phyloP scores from a whole-genome alignment of 2,797 vertebrate genomes.

The Acestrorhynchus altus region DNA sequence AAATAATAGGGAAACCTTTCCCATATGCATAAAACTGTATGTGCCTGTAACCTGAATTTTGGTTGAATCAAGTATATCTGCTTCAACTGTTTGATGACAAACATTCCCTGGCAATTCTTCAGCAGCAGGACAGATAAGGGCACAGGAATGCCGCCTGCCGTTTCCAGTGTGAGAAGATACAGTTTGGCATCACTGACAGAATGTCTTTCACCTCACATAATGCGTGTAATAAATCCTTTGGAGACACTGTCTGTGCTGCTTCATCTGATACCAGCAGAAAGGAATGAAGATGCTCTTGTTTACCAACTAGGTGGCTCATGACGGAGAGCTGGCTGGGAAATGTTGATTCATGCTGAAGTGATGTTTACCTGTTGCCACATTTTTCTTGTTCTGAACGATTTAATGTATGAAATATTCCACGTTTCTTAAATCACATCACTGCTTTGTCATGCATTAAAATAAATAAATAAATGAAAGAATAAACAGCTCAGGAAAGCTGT shows the following conservation, averaged over 20 bases:
- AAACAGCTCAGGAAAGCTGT: too few relatives aligned
- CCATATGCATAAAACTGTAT: not conserved
- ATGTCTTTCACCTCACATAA: conserved; percentile 82
- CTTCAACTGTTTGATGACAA: conserved; percentile 64
- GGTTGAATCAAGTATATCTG: conserved; percentile 3
- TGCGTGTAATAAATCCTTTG: conserved; percentile 76
- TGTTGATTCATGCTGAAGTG: not conserved
- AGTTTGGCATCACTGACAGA: conserved; percentile 71
- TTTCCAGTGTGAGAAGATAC: conserved; percentile 76
- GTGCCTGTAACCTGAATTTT: not conserved
- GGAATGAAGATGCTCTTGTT: conserved; percentile 61
- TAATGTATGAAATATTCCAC: not conserved
- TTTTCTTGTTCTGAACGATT: not conserved
- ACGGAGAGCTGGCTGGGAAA: not conserved
- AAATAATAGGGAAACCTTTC: too few relatives aligned
- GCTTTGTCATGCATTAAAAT: not conserved
- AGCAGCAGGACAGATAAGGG: conserved; percentile 60
- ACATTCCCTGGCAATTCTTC: conserved; percentile 42
- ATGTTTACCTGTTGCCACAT: not conserved
- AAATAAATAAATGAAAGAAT: too few relatives aligned
- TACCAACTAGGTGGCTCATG: not conserved
- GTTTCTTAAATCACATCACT: not conserved
- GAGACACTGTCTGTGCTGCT: conserved; percentile 69
- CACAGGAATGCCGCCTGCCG: conserved; percentile 72
- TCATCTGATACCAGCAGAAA: conserved; percentile 72